phyloP scores from a whole-genome alignment of 2,797 vertebrate genomes.

The Hoplostethus mediterraneus region DNA sequence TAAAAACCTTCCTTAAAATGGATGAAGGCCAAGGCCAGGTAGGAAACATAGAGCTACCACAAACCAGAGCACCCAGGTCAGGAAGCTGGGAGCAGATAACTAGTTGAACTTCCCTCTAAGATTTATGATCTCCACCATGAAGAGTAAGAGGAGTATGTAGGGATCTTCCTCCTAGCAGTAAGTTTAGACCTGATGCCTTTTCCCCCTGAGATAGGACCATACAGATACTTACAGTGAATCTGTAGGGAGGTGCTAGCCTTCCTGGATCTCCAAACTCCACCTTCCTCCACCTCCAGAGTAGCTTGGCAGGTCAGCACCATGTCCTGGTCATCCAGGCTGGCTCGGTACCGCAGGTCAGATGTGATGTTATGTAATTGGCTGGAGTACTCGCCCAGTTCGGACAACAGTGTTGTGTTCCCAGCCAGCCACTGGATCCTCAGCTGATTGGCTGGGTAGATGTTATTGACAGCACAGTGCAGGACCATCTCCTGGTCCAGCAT shows the following conservation, averaged over 20 bases:
- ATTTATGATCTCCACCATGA: no score
- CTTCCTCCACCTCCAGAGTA: slow-evolving; percentile 64
- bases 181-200: no score
- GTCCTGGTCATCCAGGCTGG: slow-evolving; percentile 68
- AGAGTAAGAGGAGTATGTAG: no score
- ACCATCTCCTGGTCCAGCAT: slow-evolving; percentile 69
- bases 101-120: no score
- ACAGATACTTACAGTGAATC: slow-evolving; percentile 84
- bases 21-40: no score
- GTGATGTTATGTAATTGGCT: slow-evolving; percentile 75
- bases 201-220: no score
- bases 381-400: slow-evolving; percentile 35
- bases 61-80: no score
- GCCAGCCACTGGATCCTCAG: slow-evolving; percentile 82
- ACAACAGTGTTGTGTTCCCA: slow-evolving; percentile 40
- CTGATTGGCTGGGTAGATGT: slow-evolving; percentile 80
- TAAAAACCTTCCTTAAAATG: no score
- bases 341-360: slow-evolving; percentile 59
- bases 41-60: no score
- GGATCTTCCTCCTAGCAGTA: no score
- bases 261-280: slow-evolving; percentile 64
- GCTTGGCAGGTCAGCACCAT: slow-evolving; percentile 84
- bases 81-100: no score
- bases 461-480: slow-evolving; percentile 80
- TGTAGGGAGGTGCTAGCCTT: slow-evolving; percentile 63